Evolutionary conservation across 2,888 invertebrate genomes (phyloP), one percentile per base, ranked within the genome.

Genomic region (Drosophila percnosoma): DNA sequence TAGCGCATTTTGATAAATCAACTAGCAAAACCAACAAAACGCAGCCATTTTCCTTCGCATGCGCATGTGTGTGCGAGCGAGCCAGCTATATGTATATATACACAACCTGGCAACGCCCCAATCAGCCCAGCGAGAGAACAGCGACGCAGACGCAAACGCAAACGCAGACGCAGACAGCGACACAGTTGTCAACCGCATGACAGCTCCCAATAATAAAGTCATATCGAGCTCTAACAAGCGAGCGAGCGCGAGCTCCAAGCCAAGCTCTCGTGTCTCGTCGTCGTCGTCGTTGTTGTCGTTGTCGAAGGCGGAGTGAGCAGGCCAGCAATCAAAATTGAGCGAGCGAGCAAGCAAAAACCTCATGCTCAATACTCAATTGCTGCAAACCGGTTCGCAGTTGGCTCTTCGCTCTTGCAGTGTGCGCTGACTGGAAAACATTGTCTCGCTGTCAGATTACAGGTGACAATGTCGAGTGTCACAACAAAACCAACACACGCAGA

Each of bases 391-490:
- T 90, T 90, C 61, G 78, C 45, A 40, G 58, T 38, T 51, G 67
- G 58, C 57, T 54, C 24, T 36, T 40, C 77, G 74, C 71, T 69
- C 77, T 77, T 75, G 78, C 21, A 45, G 21, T 68, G 51, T 48
- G 57, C 57, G 68, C 80, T 69, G 82, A 78, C 75, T 79, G 68
- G 72, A 82, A 82, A 79, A 80, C 77, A 68, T 69, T 71, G 77
- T 73, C 65, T 57, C 70, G 88, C 92, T 91, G 92, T 92, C 92
- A 92, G 92, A 92, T 91, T 91, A 89, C 93, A 93, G 93, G 93
- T 93, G 93, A 93, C 93, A 93, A 90, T 90, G 91, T 90, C 89
- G 88, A 91, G 91, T 92, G 92, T 92, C 92, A 91, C 87, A 91
- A 61, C 67, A 72, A 45, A 62, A 75, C 10, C 5, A 54, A 54